These are phyloP conservation scores for Diplolepis rosae DNA, from an alignment of 2,888 invertebrate genomes.

Conservation along the genomic window DNA sequence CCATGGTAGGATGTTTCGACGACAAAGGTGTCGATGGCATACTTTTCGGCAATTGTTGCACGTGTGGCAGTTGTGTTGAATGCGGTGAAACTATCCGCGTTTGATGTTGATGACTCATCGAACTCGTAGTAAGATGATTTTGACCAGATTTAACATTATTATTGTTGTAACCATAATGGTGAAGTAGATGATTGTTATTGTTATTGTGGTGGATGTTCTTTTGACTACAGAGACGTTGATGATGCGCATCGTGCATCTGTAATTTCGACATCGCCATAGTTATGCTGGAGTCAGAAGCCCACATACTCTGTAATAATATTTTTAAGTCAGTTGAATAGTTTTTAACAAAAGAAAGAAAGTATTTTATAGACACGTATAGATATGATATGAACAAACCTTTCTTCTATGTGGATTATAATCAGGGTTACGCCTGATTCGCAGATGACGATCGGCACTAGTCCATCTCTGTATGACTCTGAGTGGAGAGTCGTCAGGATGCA, in stretches of 20 bases:
- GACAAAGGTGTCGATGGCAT: constrained; percentile 69
- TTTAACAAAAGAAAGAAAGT: background rate
- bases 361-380: too few relatives aligned
- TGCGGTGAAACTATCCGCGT: constrained; percentile 58
- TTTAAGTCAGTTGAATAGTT: background rate
- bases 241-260: constrained; percentile 69
- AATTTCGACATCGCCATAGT: constrained; percentile 70
- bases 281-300: constrained; percentile 76
- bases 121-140: constrained; percentile 52
- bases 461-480: constrained; percentile 84
- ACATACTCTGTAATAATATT: constrained; percentile 75
- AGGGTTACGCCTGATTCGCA: constrained; percentile 87
- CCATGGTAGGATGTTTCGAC: constrained; percentile 67
- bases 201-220: constrained; percentile 56
- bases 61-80: constrained; percentile 53
- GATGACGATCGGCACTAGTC: constrained; percentile 82
- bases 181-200: constrained; percentile 74
- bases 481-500: constrained; percentile 91
- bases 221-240: constrained; percentile 64
- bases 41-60: constrained; percentile 66
- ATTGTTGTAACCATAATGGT: constrained; percentile 67
- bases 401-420: constrained; percentile 80
- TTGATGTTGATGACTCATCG: constrained; percentile 51
- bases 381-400: constrained; percentile 60
- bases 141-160: constrained; percentile 54